Evolutionary conservation across 2,113 vertebrate genomes (phyloP).

Genomic region (Corvus hawaiiensis): DNA sequence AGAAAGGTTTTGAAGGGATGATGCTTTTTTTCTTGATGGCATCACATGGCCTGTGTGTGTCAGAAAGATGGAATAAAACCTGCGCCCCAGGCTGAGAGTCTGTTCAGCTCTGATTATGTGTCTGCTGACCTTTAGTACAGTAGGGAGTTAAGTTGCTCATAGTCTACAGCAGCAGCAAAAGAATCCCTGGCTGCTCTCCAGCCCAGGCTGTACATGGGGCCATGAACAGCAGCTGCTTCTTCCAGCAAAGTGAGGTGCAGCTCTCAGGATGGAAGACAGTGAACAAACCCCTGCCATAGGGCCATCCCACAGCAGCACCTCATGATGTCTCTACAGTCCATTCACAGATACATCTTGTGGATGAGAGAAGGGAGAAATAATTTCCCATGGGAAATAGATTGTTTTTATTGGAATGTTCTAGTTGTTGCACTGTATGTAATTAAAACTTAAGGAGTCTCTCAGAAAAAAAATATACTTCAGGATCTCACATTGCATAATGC

Average conservation of each 20-base stretch:
- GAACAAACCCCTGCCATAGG: background rate
- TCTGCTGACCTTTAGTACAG: background rate
- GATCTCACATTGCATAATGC: background rate
- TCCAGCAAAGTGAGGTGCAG: background rate
- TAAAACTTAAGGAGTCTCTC: background rate
- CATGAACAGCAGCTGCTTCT: background rate
- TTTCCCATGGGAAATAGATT: background rate
- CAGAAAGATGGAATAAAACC: background rate
- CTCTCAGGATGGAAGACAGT: background rate
- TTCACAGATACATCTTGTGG: background rate
- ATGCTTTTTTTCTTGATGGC: background rate
- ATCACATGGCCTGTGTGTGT: background rate
- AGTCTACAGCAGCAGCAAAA: background rate
- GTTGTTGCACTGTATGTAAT: background rate
- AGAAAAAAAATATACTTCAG: background rate
- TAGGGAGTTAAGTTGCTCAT: background rate
- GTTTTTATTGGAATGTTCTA: background rate
- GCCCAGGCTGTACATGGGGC: accelerated
- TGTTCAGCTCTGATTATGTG: background rate
- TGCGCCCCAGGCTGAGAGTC: background rate
- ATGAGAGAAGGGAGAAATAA: background rate
- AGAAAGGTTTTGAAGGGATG: background rate
- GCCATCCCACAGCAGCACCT: background rate
- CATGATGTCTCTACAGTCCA: background rate
- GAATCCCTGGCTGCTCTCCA: background rate